Conservation (phyloP, 2,113 vertebrate species). For the Prietella phreatophila region DNA sequence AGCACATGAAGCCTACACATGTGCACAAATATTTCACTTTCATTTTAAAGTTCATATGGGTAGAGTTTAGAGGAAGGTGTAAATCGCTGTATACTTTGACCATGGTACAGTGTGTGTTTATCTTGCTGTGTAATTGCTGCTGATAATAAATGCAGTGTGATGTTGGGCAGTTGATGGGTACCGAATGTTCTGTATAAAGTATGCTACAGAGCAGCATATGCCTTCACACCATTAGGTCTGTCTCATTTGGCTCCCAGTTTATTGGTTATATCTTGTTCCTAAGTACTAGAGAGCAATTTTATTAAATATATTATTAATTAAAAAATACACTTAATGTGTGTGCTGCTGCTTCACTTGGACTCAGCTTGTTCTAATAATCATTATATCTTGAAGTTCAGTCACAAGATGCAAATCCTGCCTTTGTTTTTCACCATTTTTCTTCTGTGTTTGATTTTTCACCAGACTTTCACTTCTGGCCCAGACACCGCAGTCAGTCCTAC, state of each 20-base stretch:
- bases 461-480: slow-evolving; percentile 44
- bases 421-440: background rate
- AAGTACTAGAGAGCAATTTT: background rate
- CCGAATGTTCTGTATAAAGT: background rate
- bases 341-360: background rate
- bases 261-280: background rate
- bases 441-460: slow-evolving; percentile 1
- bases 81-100: background rate
- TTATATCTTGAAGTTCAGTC: background rate
- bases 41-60: background rate
- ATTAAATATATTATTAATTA: background rate
- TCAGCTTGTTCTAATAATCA: background rate
- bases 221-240: background rate
- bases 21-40: background rate
- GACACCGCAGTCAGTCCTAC: slow-evolving; percentile 3
- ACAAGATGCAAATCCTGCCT: background rate
- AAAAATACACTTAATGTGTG: too few species aligned
- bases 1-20: background rate
- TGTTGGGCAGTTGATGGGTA: background rate
- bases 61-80: background rate
- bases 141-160: background rate
- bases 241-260: background rate
- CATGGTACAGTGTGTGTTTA: background rate
- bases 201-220: background rate
- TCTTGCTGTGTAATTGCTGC: background rate